phyloP scores from a whole-genome alignment of 2,888 invertebrate species.

The Tetrapedia diversipes region DNA sequence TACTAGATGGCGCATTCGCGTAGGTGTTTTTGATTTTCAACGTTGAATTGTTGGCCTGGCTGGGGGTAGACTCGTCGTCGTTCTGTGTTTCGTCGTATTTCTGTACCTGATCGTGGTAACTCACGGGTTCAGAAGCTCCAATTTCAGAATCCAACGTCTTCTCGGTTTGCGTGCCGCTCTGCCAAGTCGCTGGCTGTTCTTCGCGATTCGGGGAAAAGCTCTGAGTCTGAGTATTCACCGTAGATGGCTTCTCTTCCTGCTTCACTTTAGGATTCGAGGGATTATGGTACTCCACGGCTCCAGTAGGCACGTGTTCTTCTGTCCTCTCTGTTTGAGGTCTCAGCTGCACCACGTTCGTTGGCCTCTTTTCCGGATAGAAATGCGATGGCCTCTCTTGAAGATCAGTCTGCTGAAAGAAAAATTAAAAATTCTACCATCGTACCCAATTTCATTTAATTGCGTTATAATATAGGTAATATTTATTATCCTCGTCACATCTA shows the following conservation, averaged over 20 bases:
- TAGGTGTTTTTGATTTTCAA: constrained; percentile 47
- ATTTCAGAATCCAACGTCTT: constrained; percentile 69
- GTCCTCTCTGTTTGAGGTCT: constrained; percentile 55
- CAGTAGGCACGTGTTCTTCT: constrained; percentile 73
- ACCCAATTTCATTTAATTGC: too few species aligned
- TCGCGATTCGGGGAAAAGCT: neutral
- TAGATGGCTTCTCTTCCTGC: constrained; percentile 55
- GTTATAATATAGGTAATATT: too few species aligned
- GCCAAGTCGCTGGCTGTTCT: constrained; percentile 57
- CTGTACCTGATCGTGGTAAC: constrained; percentile 48
- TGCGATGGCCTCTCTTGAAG: constrained; percentile 60
- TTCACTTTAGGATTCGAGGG: constrained; percentile 72
- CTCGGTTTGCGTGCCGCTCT: constrained; percentile 50
- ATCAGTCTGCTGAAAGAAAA: constrained; percentile 30
- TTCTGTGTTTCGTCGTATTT: constrained; percentile 15
- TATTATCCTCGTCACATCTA: too few species aligned
- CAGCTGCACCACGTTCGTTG: neutral
- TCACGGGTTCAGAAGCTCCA: constrained; percentile 73
- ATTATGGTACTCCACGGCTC: constrained; percentile 76
- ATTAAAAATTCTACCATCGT: neutral
- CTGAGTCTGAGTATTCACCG: constrained; percentile 43
- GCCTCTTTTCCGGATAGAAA: constrained; percentile 50
- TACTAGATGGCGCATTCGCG: constrained; percentile 55
- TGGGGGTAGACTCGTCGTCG: neutral
- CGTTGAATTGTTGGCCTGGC: constrained; percentile 22